These are phyloP conservation scores for Melanaphis sacchari DNA, from an alignment of 1,140 invertebrate genomes.

Conservation along the genomic window DNA sequence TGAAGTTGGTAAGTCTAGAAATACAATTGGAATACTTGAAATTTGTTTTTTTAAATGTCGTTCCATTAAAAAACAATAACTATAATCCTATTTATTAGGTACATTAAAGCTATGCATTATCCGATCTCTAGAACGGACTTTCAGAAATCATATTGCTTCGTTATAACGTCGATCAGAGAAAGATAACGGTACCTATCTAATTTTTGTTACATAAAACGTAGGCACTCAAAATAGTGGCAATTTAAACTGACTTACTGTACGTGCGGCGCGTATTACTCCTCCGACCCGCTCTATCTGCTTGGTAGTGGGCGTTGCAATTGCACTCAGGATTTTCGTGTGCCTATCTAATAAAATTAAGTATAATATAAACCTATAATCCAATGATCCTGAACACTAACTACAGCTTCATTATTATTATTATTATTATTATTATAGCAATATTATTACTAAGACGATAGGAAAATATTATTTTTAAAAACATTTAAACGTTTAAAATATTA, in stretches of 20 bases:
- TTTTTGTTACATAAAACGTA: not conserved
- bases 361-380: too few species aligned
- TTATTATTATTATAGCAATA: not conserved
- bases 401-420: not conserved
- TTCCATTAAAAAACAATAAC: not conserved
- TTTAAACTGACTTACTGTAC: not conserved
- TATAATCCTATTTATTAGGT: not conserved
- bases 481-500: not conserved
- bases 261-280: not conserved
- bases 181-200: not conserved
- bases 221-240: slow-evolving; percentile 4
- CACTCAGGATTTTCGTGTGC: too few species aligned
- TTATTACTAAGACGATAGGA: not conserved
- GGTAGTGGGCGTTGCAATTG: too few species aligned
- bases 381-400: not conserved
- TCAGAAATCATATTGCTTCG: not conserved
- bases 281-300: not conserved
- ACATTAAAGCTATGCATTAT: not conserved
- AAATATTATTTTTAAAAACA: not conserved
- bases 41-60: not conserved
- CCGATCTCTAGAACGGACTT: not conserved
- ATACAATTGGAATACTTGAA: not conserved
- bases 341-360: too few species aligned
- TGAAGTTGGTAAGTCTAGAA: not conserved
- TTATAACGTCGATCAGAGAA: not conserved